Evolutionary conservation across 2,797 vertebrate species (phyloP), one percentile per base, ranked within the genome.

Genomic region (Microctenopoma stevenorrisi): DNA sequence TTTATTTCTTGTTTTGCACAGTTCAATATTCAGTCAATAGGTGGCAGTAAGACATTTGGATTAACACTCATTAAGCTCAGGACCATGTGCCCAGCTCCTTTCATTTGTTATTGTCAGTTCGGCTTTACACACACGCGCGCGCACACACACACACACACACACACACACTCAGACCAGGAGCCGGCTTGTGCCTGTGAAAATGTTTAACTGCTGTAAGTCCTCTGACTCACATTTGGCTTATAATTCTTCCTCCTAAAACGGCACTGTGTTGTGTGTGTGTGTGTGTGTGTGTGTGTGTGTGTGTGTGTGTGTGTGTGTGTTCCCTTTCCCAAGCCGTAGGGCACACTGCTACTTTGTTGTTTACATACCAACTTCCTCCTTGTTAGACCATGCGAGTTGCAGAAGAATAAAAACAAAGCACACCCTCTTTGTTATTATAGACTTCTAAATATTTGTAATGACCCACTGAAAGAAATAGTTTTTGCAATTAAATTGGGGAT

Each of bases 41-140:
- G 90, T 90, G 91, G 91, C 91, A 92, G 88, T 91, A 85, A 70
- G 73, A 88, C 87, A 86, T 89, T 84, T 86, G 22, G 52, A 47
- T 90, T 78, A 35, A 55, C 44, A 51, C 22, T 4, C 2, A 3
- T 48, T 48, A 48, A 25, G 18, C n/a, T 48, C 18, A 25, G 18
- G 61, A 69, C 85, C 87, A 87, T 84, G 89, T 77, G 86, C 74
- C 85, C 46, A 1, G 37, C 68, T 77, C 65, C 25, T 64, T 63
- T 74, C 79, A 60, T 72, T 85, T 87, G 78, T 90, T 88, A 64
- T 87, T 88, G 79, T 90, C 85, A 85, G 61, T 26, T 58, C 55
- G 48, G 53, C 72, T 77, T 75, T 43, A 49, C 61, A 57, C 65
- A 78, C 63, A 40, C 44, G 18, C 10, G 53, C 65, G 54, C 65